Conservation (phyloP, 2,797 vertebrate genomes). For the Melanotaenia nigrans region DNA sequence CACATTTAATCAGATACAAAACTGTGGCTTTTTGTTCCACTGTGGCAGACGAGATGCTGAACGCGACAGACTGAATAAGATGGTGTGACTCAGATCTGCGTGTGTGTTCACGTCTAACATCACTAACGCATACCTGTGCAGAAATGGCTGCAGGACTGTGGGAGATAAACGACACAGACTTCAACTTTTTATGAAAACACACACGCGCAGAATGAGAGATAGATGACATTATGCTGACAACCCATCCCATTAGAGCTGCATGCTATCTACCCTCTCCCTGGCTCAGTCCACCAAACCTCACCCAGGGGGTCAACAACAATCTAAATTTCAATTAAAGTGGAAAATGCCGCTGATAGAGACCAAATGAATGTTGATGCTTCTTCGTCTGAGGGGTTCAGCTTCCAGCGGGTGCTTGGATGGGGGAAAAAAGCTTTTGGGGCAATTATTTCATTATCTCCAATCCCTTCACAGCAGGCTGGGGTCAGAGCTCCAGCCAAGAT, state of each 20-base stretch:
- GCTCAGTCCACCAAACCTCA: constrained; percentile 45
- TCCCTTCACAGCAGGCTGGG: constrained; percentile 53
- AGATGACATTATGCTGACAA: constrained; percentile 39
- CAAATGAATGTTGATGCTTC: constrained; percentile 63
- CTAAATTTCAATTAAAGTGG: constrained; percentile 75
- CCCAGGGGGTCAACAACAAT: constrained; percentile 73
- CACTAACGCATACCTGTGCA: constrained; percentile 38
- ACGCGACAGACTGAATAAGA: too few relatives aligned
- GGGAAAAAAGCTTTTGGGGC: constrained; percentile 57
- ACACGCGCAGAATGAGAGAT: constrained; percentile 33
- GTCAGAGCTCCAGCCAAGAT: constrained; percentile 61
- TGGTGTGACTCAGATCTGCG: background rate
- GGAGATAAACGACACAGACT: constrained; percentile 44
- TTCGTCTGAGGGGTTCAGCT: constrained; percentile 59
- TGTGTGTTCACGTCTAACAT: constrained; percentile 23
- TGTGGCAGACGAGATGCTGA: background rate
- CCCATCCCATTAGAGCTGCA: constrained; percentile 41
- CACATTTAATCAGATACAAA: background rate
- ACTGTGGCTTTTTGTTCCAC: background rate
- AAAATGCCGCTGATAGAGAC: constrained; percentile 59
- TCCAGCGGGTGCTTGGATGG: constrained; percentile 33
- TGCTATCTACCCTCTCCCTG: constrained; percentile 19
- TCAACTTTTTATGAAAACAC: constrained; percentile 39
- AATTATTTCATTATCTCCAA: constrained; percentile 79
- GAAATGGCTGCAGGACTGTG: constrained; percentile 14